Evolutionary conservation across 2,888 invertebrate genomes (phyloP).

Genomic region (Hyppa rectilinea): DNA sequence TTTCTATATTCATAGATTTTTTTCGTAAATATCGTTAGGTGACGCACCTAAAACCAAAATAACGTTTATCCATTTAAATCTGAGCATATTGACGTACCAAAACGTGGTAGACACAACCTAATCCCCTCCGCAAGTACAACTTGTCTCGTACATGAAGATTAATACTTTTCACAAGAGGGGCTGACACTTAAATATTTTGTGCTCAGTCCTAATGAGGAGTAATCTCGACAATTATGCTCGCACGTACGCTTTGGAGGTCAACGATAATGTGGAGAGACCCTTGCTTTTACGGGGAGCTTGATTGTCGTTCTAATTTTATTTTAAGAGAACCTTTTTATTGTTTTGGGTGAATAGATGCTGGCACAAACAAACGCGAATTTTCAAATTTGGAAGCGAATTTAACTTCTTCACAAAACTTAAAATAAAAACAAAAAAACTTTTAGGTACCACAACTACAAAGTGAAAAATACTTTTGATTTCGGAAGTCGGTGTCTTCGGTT

Average conservation of each 20-base stretch:
- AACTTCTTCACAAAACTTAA: too few species aligned
- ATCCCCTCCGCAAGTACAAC: conserved; percentile 13
- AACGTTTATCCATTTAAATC: not conserved
- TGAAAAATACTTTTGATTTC: too few species aligned
- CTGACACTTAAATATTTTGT: conserved; percentile 55
- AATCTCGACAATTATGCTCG: conserved; percentile 60
- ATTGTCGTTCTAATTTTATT: conserved; percentile 41
- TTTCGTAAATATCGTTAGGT: too few species aligned
- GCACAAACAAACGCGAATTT: too few species aligned
- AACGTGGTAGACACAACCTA: not conserved
- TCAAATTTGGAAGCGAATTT: not conserved
- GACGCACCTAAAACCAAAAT: not conserved
- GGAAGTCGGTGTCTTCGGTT: too few species aligned
- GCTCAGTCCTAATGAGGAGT: conserved; percentile 59
- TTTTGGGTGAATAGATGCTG: conserved; percentile 17
- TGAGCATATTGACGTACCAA: too few species aligned
- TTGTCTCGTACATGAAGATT: conserved; percentile 35
- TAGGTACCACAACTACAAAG: too few species aligned
- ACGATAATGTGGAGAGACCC: conserved; percentile 26
- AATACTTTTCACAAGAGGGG: conserved; percentile 49
- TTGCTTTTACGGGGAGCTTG: conserved; percentile 23
- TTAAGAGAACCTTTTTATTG: conserved; percentile 17
- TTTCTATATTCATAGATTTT: too few species aligned
- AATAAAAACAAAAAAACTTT: too few species aligned
- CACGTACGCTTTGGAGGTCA: conserved; percentile 53